Base-by-base conservation (phyloP, 2,888 invertebrate genomes). In the Scotopteryx bipunctaria region DNA sequence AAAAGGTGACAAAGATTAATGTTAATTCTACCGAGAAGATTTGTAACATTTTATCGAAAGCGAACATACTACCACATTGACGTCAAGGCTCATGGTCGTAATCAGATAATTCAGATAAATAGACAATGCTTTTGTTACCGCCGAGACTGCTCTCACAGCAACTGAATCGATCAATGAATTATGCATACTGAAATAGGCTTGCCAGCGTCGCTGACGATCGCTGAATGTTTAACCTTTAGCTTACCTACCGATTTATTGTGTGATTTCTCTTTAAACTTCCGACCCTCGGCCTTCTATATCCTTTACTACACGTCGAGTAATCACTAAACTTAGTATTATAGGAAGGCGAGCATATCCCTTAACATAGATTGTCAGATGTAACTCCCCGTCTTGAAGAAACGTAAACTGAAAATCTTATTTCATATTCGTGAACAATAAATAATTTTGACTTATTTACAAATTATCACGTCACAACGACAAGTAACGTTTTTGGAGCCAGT, bases 211-310 rank as follows among this genome's bases (percentile, higher is more conserved):
- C 61, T 73, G 69, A 65, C 71, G 64, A 59, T 63, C 64, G 53
- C 66, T 76, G 83, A 73, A 86, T 85, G 74, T 81, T 78, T 83
- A 83, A 86, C 82, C 78, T 85, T 71, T 72, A 71, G 68, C 76
- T 76, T 64, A 76, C 71, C 51, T n/a, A n/a, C n/a, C n/a, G n/a
- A n/a, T 71, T 74, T 76, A 78, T 76, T 76, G 63, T 71, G 57
- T 63, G 64, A 67, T 67, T 67, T 63, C 54, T 67, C 71, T 68
- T 74, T 25, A 33, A 27, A 32, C 32, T 31, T 9, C 77, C 73
- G 33, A 75, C 72, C 73, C 72, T 70, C 66, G 32, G 43, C 46
- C 54, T 60, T 61, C 52, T 55, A n/a, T 48, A 54, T 46, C 54
- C 57, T 48, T 35, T 27, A 16, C 27, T 44, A 50, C 35, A 54